Base-by-base conservation (phyloP, 1,140 invertebrate species). In the Atta texana region DNA sequence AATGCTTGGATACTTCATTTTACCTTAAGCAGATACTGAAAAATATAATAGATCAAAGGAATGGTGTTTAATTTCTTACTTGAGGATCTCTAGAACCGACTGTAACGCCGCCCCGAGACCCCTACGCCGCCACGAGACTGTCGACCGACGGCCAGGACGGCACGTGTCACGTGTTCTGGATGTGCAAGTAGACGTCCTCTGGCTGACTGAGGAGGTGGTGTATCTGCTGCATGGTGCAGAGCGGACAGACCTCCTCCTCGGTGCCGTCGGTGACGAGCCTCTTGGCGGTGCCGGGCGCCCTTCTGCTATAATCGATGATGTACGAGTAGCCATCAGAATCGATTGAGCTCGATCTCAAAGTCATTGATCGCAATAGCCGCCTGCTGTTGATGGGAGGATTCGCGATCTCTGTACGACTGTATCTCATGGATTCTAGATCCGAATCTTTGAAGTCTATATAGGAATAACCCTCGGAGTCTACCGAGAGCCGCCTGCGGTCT, bases 211-310 rank as follows among this genome's bases (percentile, higher is more conserved):
- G 91, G 21, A 94, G 92, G 28, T 92, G 88, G 82, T 94, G 93
- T 84, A 95, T 95, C 88, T 94, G 93, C 68, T 94, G 94, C 85
- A 95, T 94, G 2, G 93, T 93, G 77, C 94, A 94, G 3, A 95
- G 87, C 16, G 94, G 94, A 91, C 94, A 94, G 31, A 95, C 88
- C 74, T 93, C 92, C 87, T 94, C 93, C 55, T 93, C 90, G 34
- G 91, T 92, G n/a, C 87, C 90, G 34, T 91, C 92, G 85, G 84
- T 59, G 16, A 85, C 74, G 74, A 92, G 74, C n/a, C 90, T 89
- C 59, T 88, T 91, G 10, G 90, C 91, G 3, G 85, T 61, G 51
- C 91, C 91, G n/a, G 91, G 91, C 44, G 82, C 87, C 64, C 68
- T 88, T 34, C 88, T 90, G 34, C 78, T 87, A 69, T 75, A 61